Evolutionary conservation across 2,797 vertebrate genomes (phyloP).

Genomic region (Epinephelus awoara): DNA sequence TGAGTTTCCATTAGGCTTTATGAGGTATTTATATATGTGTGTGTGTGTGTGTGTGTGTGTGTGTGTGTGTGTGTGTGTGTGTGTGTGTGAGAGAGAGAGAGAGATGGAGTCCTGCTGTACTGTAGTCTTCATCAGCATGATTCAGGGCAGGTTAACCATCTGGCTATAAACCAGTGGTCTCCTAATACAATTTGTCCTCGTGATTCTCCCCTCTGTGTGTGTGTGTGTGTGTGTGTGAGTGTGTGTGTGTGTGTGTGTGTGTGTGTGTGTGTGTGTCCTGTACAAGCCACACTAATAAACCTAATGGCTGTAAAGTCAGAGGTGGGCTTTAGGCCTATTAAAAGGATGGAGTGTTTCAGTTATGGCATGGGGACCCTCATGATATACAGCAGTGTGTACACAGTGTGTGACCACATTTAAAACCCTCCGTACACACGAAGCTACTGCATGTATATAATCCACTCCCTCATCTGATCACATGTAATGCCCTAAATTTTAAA

Average conservation of each 20-base stretch:
- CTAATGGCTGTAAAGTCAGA: constrained; percentile 74
- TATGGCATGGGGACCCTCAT: constrained; percentile 39
- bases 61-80: not conserved
- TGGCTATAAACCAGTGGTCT: constrained; percentile 75
- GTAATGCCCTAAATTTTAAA: constrained; percentile 51
- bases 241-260: not conserved
- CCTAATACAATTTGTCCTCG: constrained; percentile 76
- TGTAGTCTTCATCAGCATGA: constrained; percentile 64
- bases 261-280: not conserved
- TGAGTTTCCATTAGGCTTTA: constrained; percentile 79
- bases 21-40: constrained; percentile 52
- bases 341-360: constrained; percentile 50
- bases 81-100: not conserved
- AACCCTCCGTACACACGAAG: constrained; percentile 27
- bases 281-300: constrained; percentile 75
- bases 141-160: constrained; percentile 79
- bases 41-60: constrained; percentile 16
- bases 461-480: constrained; percentile 48
- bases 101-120: constrained; percentile 38
- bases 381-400: constrained; percentile 22
- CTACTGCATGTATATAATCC: constrained; percentile 47
- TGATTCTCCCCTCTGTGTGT: constrained; percentile 39
- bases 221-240: constrained; percentile 5
- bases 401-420: constrained; percentile 42
- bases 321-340: constrained; percentile 64